Percentiles rank a stretch among this genome's conserved stretches.
These are phyloP conservation scores for Macaria liturata DNA, from an alignment of 2,888 invertebrate species.

Conservation along the genomic window DNA sequence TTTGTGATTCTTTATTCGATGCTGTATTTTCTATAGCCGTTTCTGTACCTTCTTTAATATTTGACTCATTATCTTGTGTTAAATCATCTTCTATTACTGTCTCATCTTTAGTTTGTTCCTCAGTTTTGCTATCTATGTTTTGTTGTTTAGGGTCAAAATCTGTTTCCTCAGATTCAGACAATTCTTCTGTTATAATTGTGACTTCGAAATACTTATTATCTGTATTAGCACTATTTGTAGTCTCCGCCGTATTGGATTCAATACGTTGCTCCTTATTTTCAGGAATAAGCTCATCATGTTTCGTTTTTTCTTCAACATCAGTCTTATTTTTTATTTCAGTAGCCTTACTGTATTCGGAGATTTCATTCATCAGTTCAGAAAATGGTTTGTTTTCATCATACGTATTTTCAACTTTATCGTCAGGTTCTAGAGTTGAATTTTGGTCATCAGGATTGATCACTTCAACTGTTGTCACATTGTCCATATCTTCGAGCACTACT, in stretches of 20 bases:
- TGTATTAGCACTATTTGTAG: not conserved
- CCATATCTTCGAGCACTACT: not conserved
- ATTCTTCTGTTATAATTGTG: slow-evolving; percentile 62
- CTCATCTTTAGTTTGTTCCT: not conserved
- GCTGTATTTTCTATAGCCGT: slow-evolving; percentile 6
- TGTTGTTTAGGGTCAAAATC: slow-evolving; percentile 17
- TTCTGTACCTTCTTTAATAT: slow-evolving; percentile 12
- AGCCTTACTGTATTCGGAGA: slow-evolving; percentile 44
- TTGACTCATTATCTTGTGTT: not conserved
- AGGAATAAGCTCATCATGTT: slow-evolving; percentile 16
- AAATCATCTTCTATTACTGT: slow-evolving; percentile 3
- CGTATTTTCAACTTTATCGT: slow-evolving; percentile 15
- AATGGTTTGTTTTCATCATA: slow-evolving; percentile 48
- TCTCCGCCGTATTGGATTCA: slow-evolving; percentile 1
- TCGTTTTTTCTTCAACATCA: slow-evolving; percentile 11
- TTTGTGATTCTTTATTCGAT: slow-evolving; percentile 1
- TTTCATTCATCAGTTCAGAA: slow-evolving; percentile 45
- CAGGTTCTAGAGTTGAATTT: slow-evolving; percentile 9
- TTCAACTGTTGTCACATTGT: not conserved
- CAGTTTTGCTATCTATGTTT: slow-evolving; percentile 15
- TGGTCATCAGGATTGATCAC: slow-evolving; percentile 2
- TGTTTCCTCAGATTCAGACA: slow-evolving; percentile 57
- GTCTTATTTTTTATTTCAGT: slow-evolving; percentile 39
- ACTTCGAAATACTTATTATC: slow-evolving; percentile 45
- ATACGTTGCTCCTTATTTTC: slow-evolving; percentile 10